Evolutionary conservation across 2,797 vertebrate species (phyloP), one percentile per base, ranked within the genome.

Genomic region (Intellagama lesueurii): DNA sequence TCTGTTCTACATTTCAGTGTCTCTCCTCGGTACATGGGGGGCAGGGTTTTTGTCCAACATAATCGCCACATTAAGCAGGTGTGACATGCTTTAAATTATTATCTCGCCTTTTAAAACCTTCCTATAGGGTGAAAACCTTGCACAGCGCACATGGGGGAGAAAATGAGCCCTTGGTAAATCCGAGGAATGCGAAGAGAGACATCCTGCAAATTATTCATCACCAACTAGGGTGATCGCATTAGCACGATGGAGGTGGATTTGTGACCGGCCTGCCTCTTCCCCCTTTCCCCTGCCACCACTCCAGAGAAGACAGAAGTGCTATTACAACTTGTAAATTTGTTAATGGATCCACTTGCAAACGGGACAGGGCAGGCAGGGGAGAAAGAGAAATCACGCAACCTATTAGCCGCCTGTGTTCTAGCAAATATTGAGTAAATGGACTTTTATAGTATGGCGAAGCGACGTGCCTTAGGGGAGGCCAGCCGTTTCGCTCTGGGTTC

Each of bases 181-280:
- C 94, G 91, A 93, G 91, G 92, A 93, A 90, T 95, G 93, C 94
- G 75, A 11, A 11, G 92, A 93, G 91, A 95, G 95, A 93, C 92
- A 93, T 91, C 91, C 89, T 88, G 92, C 92, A 64, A 95, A 96
- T 96, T 95, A 95, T 96, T 96, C 94, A 96, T 94, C 94, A 91
- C 94, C 94, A 95, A 95, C 95, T 95, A 96, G 92, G 95, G 94
- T 93, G 92, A 94, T 95, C 95, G 91, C 93, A 92, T 91, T 92
- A 91, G 92, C 93, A 90, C 91, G 91, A 93, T 92, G 91, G 89
- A 91, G 9, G 91, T 93, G 92, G 89, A 93, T 94, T 87, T 93
- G 94, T 93, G 92, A 94, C 8, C 40, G 0, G 22, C 9, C 60
- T 44, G 52, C 52, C 12, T 56, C 52, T 14, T 14, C 52, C 52